phyloP scores from a whole-genome alignment of 2,113 vertebrate genomes.

The Chaetops frenatus region DNA sequence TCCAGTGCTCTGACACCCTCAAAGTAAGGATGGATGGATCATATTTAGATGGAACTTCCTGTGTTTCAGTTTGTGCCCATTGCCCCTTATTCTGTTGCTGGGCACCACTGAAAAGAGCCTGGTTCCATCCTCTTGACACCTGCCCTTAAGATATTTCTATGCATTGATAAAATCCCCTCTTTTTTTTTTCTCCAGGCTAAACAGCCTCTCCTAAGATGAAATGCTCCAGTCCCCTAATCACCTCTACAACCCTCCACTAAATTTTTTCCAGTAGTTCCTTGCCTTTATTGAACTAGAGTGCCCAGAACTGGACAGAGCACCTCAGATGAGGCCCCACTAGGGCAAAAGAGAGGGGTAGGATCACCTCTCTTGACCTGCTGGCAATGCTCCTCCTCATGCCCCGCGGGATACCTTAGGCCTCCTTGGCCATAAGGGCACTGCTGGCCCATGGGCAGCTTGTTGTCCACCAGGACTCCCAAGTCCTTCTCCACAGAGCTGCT shows the following conservation, averaged over 20 bases:
- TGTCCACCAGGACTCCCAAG: not conserved
- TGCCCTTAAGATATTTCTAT: not conserved
- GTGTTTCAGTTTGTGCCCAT: not conserved
- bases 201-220: not conserved
- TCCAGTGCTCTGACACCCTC: not conserved
- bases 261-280: not conserved
- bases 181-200: not conserved
- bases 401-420: rapidly evolving
- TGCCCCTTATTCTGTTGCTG: not conserved
- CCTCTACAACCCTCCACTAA: not conserved
- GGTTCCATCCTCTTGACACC: not conserved
- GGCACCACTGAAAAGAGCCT: not conserved
- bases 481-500: not conserved
- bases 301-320: not conserved
- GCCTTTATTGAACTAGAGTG: not conserved
- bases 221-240: not conserved
- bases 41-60: not conserved
- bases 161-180: rapidly evolving
- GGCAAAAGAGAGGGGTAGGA: not conserved
- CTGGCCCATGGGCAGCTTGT: not conserved
- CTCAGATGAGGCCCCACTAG: not conserved
- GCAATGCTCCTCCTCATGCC: not conserved
- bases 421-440: not conserved
- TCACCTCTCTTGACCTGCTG: not conserved
- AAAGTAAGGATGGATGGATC: not conserved